Conservation (phyloP, 2,113 vertebrate species). For the Embiotoca jacksoni region DNA sequence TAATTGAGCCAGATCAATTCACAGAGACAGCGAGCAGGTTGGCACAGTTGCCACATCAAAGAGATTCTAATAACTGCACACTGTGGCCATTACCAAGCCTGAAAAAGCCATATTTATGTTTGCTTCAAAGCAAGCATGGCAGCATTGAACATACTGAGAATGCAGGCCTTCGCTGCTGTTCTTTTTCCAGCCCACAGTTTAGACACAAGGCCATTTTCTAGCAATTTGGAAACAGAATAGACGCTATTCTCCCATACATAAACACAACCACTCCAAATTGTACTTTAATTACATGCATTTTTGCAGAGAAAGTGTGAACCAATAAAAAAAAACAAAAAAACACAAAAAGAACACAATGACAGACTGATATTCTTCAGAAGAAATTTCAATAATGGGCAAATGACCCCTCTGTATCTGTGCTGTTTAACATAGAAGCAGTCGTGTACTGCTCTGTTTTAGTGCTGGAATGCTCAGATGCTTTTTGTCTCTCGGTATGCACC, state of each 20-base stretch:
- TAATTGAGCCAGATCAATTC: conserved; percentile 84
- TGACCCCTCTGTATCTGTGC: conserved; percentile 11
- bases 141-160: conserved; percentile 47
- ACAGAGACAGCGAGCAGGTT: conserved; percentile 73
- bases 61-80: conserved; percentile 82
- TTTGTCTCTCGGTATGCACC: no score
- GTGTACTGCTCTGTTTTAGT: neutral
- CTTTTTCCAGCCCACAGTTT: conserved; percentile 43
- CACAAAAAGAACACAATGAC: conserved; percentile 20
- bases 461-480: neutral
- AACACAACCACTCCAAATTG: conserved; percentile 49
- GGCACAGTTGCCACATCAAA: conserved; percentile 84
- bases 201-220: conserved; percentile 51
- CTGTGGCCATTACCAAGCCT: conserved; percentile 77
- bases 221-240: conserved; percentile 54
- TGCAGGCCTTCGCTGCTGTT: conserved; percentile 38
- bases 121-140: conserved; percentile 77
- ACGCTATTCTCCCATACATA: conserved; percentile 44
- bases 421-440: conserved; percentile 29
- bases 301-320: conserved; percentile 24
- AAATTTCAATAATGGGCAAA: conserved; percentile 14
- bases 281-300: conserved; percentile 64
- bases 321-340: conserved; percentile 38
- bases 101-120: conserved; percentile 76
- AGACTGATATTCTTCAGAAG: conserved; percentile 23